Evolutionary conservation across 2,113 vertebrate genomes (phyloP).

Genomic region (Rhinolophus sinicus): DNA sequence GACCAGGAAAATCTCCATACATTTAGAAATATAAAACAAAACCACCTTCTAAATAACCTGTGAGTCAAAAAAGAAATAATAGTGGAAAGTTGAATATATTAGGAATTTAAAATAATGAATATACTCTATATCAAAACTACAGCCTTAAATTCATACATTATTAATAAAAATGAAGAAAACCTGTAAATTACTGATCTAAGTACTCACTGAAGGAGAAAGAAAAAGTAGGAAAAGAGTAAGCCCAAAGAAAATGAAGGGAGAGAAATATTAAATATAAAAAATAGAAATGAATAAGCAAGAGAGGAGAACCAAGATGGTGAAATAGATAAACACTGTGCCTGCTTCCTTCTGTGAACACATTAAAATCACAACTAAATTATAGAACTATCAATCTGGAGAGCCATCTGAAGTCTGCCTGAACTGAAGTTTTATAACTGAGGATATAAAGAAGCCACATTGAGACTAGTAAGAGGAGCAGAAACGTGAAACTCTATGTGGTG

Average conservation of each 20-base stretch:
- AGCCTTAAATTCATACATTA: background rate
- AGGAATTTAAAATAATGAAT: background rate
- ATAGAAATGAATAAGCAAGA: background rate
- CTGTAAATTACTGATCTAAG: background rate
- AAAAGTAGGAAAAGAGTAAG: background rate
- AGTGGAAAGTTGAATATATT: slow-evolving; percentile 5
- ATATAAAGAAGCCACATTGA: too few relatives aligned
- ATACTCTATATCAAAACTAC: background rate
- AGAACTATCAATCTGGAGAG: too few relatives aligned
- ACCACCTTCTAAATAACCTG: background rate
- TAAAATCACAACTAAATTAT: too few relatives aligned
- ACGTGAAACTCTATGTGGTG: too few relatives aligned
- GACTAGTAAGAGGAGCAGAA: too few relatives aligned
- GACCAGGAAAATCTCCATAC: background rate
- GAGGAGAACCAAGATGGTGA: too few relatives aligned
- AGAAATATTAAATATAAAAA: background rate
- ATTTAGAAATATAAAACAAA: background rate
- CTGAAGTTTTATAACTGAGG: too few relatives aligned
- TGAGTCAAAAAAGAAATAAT: background rate
- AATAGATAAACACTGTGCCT: too few relatives aligned
- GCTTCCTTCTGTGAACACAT: too few relatives aligned
- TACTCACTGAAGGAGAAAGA: background rate
- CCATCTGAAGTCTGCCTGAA: too few relatives aligned
- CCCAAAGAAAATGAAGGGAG: background rate
- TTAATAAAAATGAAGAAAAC: slow-evolving; percentile 30